These are phyloP conservation scores for Eptesicus fuscus DNA, from an alignment of 2,113 vertebrate genomes.

Conservation along the genomic window DNA sequence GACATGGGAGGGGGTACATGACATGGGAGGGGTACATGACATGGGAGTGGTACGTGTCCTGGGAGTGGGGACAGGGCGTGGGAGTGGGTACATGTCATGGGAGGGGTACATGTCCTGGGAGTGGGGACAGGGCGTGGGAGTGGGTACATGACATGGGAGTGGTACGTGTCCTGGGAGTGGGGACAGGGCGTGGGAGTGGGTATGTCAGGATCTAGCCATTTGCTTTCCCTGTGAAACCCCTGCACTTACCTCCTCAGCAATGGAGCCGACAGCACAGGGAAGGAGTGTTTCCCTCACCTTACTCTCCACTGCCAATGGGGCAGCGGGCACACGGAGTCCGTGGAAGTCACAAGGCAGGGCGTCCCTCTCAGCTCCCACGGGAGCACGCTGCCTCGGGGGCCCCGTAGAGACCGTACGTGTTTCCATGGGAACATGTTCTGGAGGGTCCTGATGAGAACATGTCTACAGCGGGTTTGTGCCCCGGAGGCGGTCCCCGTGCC, in stretches of 20 bases:
- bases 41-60: too few species aligned
- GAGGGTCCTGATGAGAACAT: not conserved
- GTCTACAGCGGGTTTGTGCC: not conserved
- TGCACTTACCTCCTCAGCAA: not conserved
- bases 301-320: not conserved
- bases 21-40: too few species aligned
- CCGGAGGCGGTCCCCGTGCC: not conserved
- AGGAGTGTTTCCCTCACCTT: not conserved
- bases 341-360: not conserved
- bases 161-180: not conserved
- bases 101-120: too few species aligned
- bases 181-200: not conserved
- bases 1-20: too few species aligned
- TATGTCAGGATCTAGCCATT: not conserved
- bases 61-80: too few species aligned
- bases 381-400: not conserved
- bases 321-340: not conserved
- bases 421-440: not conserved
- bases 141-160: too few species aligned
- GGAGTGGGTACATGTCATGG: too few species aligned
- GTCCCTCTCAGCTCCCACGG: fast-evolving
- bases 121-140: too few species aligned
- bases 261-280: not conserved
- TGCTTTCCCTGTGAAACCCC: not conserved
- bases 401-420: not conserved